phyloP scores from a whole-genome alignment of 2,888 invertebrate species.

The Mesopsocus fuscifrons region DNA sequence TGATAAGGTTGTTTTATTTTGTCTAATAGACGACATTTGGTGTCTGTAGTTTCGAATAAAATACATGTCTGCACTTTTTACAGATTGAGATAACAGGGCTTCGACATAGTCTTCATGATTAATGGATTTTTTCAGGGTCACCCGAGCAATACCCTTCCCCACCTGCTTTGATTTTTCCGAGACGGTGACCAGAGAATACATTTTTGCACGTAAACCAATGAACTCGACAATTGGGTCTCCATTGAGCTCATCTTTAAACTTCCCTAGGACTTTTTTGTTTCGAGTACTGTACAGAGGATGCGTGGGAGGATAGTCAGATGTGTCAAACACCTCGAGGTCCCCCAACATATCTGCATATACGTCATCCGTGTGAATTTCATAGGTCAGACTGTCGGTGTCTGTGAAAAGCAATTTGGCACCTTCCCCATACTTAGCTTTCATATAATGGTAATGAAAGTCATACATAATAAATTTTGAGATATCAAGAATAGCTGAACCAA shows the following conservation, averaged over 20 bases:
- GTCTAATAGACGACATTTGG: neutral
- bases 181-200: slow-evolving; percentile 7
- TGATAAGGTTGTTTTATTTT: slow-evolving; percentile 4
- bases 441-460: slow-evolving; percentile 15
- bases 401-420: slow-evolving; percentile 8
- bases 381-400: no score
- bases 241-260: slow-evolving; percentile 20
- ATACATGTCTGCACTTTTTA: no score
- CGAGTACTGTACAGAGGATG: slow-evolving; percentile 16
- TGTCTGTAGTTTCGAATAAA: no score
- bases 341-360: slow-evolving; percentile 18
- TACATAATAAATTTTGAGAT: slow-evolving; percentile 20
- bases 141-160: no score
- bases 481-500: slow-evolving; percentile 18
- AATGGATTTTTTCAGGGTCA: neutral
- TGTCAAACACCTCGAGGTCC: slow-evolving; percentile 16
- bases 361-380: slow-evolving; percentile 18
- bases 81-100: no score
- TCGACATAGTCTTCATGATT: neutral
- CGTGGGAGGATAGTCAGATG: slow-evolving; percentile 18
- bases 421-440: slow-evolving; percentile 16
- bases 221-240: slow-evolving; percentile 18
- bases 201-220: slow-evolving; percentile 15
- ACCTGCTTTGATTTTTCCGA: neutral
- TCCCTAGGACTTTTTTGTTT: slow-evolving; percentile 20